These are phyloP conservation scores for Nomada goodeniana DNA, from an alignment of 2,888 invertebrate genomes.

Conservation along the genomic window DNA sequence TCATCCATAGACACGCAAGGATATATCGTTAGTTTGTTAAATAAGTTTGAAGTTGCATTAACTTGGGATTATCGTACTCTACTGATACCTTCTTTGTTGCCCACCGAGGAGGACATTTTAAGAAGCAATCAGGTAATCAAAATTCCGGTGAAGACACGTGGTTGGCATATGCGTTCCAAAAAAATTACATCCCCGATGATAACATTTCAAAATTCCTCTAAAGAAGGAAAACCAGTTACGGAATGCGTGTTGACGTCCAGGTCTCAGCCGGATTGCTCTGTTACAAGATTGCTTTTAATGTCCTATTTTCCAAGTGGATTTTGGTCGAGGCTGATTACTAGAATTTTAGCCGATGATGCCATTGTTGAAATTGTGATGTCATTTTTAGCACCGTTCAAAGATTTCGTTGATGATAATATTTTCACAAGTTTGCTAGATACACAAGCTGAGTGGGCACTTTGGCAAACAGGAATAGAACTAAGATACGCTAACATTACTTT, in stretches of 20 bases:
- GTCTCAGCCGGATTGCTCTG: conserved; percentile 86
- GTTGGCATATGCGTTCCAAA: conserved; percentile 88
- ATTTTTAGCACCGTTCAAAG: conserved; percentile 90
- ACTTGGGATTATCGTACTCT: conserved; percentile 97
- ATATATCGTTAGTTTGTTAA: conserved; percentile 95
- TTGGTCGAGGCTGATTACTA: conserved; percentile 97
- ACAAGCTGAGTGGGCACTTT: conserved; percentile 95
- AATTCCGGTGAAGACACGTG: conserved; percentile 88
- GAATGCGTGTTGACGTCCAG: conserved; percentile 85
- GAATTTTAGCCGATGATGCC: conserved; percentile 95
- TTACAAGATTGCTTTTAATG: conserved; percentile 93
- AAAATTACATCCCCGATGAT: conserved; percentile 85
- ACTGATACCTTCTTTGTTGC: conserved; percentile 95
- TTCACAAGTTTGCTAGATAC: conserved; percentile 88
- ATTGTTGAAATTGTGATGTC: conserved; percentile 91
- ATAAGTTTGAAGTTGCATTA: conserved; percentile 98
- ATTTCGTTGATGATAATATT: conserved; percentile 88
- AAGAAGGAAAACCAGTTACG: conserved; percentile 71
- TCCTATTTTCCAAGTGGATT: conserved; percentile 99
- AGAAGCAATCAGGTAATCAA: conserved; percentile 82
- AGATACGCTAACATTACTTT: conserved; percentile 93
- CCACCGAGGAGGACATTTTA: conserved; percentile 89
- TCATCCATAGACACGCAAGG: conserved; percentile 89
- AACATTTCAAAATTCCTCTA: conserved; percentile 58
- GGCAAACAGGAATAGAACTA: conserved; percentile 96